These are phyloP conservation scores for Troides helena DNA, from an alignment of 2,888 invertebrate genomes.

Conservation along the genomic window DNA sequence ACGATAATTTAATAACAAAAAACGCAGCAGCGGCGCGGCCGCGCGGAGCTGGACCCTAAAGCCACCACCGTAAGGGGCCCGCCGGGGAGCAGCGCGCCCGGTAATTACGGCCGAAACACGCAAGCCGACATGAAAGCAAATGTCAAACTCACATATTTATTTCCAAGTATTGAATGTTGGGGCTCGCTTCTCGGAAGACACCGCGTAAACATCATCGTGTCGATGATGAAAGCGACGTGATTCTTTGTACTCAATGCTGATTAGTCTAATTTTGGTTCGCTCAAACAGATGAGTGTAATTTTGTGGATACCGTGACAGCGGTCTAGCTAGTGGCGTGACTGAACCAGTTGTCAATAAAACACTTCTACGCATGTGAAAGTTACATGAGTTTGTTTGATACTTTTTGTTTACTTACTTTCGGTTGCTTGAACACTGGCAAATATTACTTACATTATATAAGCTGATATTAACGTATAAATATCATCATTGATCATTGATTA, in stretches of 20 bases:
- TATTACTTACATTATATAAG: too few species aligned
- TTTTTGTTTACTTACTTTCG: too few species aligned
- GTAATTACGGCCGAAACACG: constrained; percentile 75
- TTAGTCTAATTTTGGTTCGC: constrained; percentile 72
- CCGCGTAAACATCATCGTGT: constrained; percentile 77
- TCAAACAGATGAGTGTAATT: constrained; percentile 62
- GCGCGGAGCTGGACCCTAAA: too few species aligned
- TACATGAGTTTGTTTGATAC: too few species aligned
- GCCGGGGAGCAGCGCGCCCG: constrained; percentile 45
- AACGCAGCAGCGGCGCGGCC: constrained; percentile 51
- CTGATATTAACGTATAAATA: too few species aligned
- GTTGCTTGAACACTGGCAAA: too few species aligned
- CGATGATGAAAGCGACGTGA: constrained; percentile 80
- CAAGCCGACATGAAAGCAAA: constrained; percentile 78
- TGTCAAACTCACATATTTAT: constrained; percentile 81
- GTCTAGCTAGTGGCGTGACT: constrained; percentile 48
- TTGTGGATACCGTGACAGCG: constrained; percentile 66
- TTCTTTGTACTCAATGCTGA: constrained; percentile 77
- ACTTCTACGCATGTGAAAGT: constrained; percentile 38
- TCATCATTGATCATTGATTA: too few species aligned
- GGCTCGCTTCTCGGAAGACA: constrained; percentile 72
- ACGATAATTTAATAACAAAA: constrained; percentile 80
- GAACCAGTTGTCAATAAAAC: constrained; percentile 49
- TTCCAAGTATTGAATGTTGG: constrained; percentile 79
- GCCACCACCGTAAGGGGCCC: constrained; percentile 44